phyloP scores from a whole-genome alignment of 1,140 invertebrate genomes.

The Cydia splendana region DNA sequence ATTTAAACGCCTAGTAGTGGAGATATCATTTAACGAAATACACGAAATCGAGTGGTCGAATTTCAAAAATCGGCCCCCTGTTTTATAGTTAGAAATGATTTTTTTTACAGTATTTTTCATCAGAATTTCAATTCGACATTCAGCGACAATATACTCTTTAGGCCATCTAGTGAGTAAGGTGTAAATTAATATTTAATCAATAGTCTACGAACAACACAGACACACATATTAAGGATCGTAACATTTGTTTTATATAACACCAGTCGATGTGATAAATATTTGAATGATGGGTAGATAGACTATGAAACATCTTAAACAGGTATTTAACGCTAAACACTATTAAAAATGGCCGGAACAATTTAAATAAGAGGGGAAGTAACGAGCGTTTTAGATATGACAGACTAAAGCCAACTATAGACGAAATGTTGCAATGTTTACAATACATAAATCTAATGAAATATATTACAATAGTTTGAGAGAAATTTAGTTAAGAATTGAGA shows the following conservation, averaged over 20 bases:
- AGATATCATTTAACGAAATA: too few species aligned
- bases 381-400: conserved; percentile 15
- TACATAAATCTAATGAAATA: conserved; percentile 15
- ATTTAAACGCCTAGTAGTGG: too few species aligned
- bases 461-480: conserved; percentile 17
- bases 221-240: neutral
- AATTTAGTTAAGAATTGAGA: conserved; percentile 5
- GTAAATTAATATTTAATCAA: neutral
- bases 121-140: neutral
- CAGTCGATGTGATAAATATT: conserved; percentile 31
- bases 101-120: neutral
- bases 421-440: conserved; percentile 15
- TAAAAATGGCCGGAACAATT: conserved; percentile 76
- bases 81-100: neutral
- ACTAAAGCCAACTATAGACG: conserved; percentile 28
- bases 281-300: conserved; percentile 36
- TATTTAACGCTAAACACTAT: conserved; percentile 58
- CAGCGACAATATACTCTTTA: conserved; percentile 5
- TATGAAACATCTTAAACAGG: conserved; percentile 41
- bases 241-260: neutral
- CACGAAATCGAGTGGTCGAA: too few species aligned
- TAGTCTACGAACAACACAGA: conserved; percentile 11
- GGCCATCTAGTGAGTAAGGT: conserved; percentile 18
- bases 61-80: too few species aligned
- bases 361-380: conserved; percentile 49